Evolutionary conservation across 1,140 invertebrate genomes (phyloP).

Genomic region (Eriosoma lanigerum): DNA sequence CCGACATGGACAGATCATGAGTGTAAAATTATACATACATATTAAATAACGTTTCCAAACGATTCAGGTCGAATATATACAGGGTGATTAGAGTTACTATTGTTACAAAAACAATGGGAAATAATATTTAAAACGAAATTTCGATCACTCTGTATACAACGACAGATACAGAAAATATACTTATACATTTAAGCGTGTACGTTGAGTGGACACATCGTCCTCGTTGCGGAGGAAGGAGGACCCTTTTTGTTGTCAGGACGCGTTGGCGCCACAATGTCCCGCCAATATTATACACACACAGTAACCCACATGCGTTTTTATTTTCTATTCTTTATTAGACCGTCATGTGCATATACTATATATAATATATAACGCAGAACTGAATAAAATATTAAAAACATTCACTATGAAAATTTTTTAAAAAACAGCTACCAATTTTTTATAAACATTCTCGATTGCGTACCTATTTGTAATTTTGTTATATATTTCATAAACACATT

Average conservation of each 20-base stretch:
- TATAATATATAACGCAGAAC: background rate
- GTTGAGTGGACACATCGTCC: background rate
- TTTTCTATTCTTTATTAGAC: background rate
- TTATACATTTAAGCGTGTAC: no score
- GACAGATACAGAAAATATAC: no score
- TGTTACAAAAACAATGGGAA: no score
- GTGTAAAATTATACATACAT: background rate
- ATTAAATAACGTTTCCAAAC: background rate
- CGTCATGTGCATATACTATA: background rate
- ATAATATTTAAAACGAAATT: no score
- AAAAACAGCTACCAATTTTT: no score
- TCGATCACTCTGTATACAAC: no score
- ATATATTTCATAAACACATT: no score
- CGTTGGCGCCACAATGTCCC: slow-evolving; percentile 10
- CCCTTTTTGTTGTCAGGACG: slow-evolving; percentile 8
- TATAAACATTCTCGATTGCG: no score
- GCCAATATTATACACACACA: background rate
- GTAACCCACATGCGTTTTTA: background rate
- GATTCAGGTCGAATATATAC: background rate
- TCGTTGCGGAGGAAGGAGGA: background rate
- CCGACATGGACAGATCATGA: background rate
- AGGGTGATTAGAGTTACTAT: no score
- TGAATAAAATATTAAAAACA: background rate
- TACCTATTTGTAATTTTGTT: no score
- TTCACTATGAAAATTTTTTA: background rate